Evolutionary conservation across 2,888 invertebrate genomes (phyloP).

Genomic region (Gari tellinella): DNA sequence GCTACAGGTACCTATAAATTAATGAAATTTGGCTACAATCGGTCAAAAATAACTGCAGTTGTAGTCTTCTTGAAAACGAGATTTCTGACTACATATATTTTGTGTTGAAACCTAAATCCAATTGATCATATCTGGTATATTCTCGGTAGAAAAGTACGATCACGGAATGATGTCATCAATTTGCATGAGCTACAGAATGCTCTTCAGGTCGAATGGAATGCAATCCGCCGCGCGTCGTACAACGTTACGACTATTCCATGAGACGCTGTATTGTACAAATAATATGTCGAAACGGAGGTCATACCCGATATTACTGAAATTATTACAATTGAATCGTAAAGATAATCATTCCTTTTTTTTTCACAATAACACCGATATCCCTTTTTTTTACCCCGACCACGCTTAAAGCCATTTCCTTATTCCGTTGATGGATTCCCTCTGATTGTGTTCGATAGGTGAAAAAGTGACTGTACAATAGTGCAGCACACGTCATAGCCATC

Average conservation of each 20-base stretch:
- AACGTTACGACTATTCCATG: slow-evolving; percentile 10
- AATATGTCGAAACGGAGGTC: slow-evolving; percentile 6
- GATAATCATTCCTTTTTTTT: too few species aligned
- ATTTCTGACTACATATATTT: too few species aligned
- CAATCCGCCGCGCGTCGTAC: slow-evolving; percentile 1
- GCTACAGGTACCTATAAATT: too few species aligned
- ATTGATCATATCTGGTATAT: slow-evolving; percentile 13
- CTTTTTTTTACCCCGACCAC: slow-evolving; percentile 7
- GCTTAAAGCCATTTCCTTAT: too few species aligned
- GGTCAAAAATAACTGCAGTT: too few species aligned
- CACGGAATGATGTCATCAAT: slow-evolving; percentile 2
- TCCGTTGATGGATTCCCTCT: too few species aligned
- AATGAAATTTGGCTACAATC: too few species aligned
- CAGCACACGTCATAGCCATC: too few species aligned
- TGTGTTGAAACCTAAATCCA: slow-evolving; percentile 13
- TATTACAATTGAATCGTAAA: too few species aligned
- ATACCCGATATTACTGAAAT: slow-evolving; percentile 10
- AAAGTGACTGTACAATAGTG: too few species aligned
- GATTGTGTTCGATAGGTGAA: too few species aligned
- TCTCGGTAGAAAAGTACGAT: slow-evolving; percentile 1
- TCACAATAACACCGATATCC: slow-evolving; percentile 9
- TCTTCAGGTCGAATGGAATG: background rate
- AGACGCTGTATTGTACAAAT: slow-evolving; percentile 10
- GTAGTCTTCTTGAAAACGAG: too few species aligned
- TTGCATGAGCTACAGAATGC: background rate